Evolutionary conservation across 2,113 vertebrate species (phyloP).

Genomic region (Rostratula benghalensis): DNA sequence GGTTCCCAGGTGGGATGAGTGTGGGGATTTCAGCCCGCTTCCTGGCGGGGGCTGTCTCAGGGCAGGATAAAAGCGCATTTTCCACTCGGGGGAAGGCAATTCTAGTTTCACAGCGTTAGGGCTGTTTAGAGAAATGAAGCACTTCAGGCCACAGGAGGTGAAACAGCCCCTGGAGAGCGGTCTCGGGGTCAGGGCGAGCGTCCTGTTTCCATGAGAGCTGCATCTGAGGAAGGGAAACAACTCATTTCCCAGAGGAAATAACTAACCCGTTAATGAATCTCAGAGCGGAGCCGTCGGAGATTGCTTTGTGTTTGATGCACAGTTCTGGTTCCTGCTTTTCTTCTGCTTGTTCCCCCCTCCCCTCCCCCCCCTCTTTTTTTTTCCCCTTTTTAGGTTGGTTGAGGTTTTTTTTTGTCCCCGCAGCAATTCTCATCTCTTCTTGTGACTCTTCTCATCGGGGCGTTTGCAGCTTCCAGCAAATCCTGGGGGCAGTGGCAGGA

Average conservation of each 20-base stretch:
- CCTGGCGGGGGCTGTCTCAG: not conserved
- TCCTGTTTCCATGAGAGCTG: not conserved
- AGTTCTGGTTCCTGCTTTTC: not conserved
- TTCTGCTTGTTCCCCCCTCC: no score
- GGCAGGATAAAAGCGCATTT: not conserved
- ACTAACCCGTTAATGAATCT: not conserved
- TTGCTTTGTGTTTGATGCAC: not conserved
- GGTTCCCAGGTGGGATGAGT: not conserved
- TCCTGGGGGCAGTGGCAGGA: not conserved
- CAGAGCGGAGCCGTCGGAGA: fast-evolving
- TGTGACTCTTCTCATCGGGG: not conserved
- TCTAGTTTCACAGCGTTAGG: not conserved
- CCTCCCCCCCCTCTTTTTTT: no score
- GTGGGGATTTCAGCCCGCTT: not conserved
- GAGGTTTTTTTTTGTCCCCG: no score
- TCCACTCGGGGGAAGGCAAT: not conserved
- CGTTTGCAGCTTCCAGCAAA: not conserved
- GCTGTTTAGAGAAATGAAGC: not conserved
- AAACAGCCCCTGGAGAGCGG: not conserved
- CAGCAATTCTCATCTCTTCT: not conserved
- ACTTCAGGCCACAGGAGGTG: not conserved
- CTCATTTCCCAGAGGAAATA: not conserved
- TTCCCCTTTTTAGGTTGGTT: no score
- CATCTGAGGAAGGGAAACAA: not conserved
- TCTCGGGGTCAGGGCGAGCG: fast-evolving